phyloP scores from a whole-genome alignment of 2,797 vertebrate species.

The Microtus californicus region DNA sequence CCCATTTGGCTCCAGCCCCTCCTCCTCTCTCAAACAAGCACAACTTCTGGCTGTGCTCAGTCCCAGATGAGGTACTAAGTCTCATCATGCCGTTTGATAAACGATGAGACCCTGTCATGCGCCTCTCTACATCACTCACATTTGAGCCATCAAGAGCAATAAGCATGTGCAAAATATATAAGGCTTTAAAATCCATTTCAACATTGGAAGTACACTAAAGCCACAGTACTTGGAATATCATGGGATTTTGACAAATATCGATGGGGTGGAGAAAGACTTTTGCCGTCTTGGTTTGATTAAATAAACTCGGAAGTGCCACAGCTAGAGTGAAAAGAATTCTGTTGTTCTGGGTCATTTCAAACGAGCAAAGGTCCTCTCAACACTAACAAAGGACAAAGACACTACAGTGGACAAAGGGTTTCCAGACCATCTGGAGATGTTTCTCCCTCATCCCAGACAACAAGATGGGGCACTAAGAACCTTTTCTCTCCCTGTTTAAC shows the following conservation, averaged over 20 bases:
- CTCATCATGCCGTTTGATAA: neutral
- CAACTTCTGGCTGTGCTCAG: neutral
- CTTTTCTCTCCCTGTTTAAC: neutral
- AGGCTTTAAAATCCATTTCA: neutral
- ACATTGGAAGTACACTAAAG: neutral
- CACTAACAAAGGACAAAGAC: neutral
- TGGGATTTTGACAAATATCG: neutral
- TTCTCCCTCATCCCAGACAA: neutral
- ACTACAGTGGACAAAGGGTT: neutral
- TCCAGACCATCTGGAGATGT: neutral
- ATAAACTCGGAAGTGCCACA: neutral
- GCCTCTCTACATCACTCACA: neutral
- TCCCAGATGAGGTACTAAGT: neutral
- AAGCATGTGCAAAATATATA: neutral
- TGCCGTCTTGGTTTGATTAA: neutral
- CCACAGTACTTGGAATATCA: neutral
- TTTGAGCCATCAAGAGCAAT: neutral
- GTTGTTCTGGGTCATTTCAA: conserved; percentile 33
- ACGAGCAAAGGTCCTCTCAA: neutral
- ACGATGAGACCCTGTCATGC: neutral
- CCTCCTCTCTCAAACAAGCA: neutral
- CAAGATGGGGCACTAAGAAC: neutral
- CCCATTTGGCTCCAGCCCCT: neutral
- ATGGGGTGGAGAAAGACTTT: neutral
- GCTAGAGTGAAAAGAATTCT: neutral